Conservation (phyloP, 2,888 invertebrate genomes). For the Teleiodes luculella region DNA sequence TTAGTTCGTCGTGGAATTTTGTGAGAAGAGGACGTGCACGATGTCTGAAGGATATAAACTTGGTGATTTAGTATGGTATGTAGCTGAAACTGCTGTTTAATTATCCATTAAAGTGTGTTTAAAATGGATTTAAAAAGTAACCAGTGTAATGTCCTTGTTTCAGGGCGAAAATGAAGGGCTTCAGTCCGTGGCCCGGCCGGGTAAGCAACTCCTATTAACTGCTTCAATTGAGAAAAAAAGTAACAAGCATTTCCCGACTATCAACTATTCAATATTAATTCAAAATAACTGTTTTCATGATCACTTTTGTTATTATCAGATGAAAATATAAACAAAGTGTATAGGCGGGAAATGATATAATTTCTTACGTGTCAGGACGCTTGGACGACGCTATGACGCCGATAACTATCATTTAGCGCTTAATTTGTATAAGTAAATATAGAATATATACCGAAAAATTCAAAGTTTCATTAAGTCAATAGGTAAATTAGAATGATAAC, state of each 20-base stretch:
- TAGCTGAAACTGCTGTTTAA: constrained; percentile 37
- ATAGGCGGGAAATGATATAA: constrained; percentile 51
- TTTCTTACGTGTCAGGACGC: constrained; percentile 28
- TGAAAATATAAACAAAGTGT: constrained; percentile 25
- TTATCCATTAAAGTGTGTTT: constrained; percentile 45
- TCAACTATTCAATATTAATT: background rate
- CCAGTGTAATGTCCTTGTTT: constrained; percentile 51
- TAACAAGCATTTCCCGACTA: constrained; percentile 1
- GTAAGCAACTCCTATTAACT: constrained; percentile 82
- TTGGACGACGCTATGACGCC: constrained; percentile 24
- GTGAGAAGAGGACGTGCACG: constrained; percentile 41
- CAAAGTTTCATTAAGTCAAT: no score
- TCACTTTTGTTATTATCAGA: constrained; percentile 29
- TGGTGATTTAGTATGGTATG: constrained; percentile 78
- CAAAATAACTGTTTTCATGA: no score
- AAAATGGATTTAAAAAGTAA: constrained; percentile 26
- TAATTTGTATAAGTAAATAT: no score
- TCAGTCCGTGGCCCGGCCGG: constrained; percentile 97
- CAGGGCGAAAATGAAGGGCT: constrained; percentile 99
- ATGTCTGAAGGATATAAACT: constrained; percentile 72
- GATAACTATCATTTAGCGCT: background rate
- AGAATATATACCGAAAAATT: no score
- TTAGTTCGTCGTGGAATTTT: constrained; percentile 69
- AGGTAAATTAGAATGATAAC: constrained; percentile 27
- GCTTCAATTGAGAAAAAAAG: constrained; percentile 9